phyloP scores from a whole-genome alignment of 1,140 invertebrate species.

The Gonatopus flavifemur region DNA sequence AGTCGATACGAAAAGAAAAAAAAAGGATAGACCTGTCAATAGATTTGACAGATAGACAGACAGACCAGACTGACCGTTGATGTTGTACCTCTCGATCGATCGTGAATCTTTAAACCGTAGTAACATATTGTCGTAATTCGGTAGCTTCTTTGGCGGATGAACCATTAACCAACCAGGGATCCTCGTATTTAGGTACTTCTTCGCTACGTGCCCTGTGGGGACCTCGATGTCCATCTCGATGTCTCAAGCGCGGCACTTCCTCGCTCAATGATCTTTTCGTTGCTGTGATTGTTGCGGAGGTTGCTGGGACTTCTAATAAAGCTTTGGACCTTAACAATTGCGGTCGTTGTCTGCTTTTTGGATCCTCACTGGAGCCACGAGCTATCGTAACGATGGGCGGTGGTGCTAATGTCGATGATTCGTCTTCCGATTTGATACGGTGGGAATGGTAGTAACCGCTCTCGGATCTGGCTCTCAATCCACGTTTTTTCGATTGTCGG shows the following conservation, averaged over 20 bases:
- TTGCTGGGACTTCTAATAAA: constrained; percentile 43
- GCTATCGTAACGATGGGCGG: constrained; percentile 23
- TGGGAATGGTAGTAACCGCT: constrained; percentile 20
- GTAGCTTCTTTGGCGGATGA: constrained; percentile 15
- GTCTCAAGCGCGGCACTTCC: constrained; percentile 40
- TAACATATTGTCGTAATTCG: constrained; percentile 53
- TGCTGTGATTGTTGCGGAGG: constrained; percentile 27
- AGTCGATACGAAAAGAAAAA: too few relatives aligned
- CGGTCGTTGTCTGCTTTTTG: constrained; percentile 38
- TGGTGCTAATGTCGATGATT: background rate
- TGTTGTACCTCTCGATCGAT: too few relatives aligned
- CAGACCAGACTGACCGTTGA: too few relatives aligned
- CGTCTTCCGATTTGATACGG: constrained; percentile 7
- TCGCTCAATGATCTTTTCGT: constrained; percentile 53
- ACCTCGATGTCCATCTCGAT: constrained; percentile 29
- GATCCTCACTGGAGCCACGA: constrained; percentile 46
- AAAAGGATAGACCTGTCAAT: too few relatives aligned
- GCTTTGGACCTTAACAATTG: constrained; percentile 48
- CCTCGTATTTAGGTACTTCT: constrained; percentile 40
- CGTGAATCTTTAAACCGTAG: constrained; percentile 47
- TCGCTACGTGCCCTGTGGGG: constrained; percentile 51
- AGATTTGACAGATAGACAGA: too few relatives aligned
- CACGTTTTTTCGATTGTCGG: constrained; percentile 19
- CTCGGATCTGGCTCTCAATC: constrained; percentile 22
- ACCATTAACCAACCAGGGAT: constrained; percentile 37